phyloP scores from a whole-genome alignment of 2,888 invertebrate genomes.

The Oegoconia quadripuncta region DNA sequence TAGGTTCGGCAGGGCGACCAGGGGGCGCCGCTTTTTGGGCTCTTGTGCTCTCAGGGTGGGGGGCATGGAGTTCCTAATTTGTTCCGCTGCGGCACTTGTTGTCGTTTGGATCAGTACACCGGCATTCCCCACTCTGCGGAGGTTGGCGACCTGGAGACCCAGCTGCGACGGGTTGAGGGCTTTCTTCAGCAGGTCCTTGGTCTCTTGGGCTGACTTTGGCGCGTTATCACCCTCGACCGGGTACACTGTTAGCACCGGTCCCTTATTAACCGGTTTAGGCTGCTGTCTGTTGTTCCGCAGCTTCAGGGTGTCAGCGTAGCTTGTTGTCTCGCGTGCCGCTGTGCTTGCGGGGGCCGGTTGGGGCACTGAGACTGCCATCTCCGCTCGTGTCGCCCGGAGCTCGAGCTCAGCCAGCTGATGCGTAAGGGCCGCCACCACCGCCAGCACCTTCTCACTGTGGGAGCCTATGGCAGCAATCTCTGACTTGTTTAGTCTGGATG shows the following conservation, averaged over 20 bases:
- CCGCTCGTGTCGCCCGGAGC: no score
- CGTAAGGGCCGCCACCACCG: not conserved
- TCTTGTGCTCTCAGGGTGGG: constrained; percentile 1
- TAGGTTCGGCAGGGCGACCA: not conserved
- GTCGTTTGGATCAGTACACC: constrained; percentile 17
- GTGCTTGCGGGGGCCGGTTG: no score
- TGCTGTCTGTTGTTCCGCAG: constrained; percentile 66
- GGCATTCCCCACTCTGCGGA: constrained; percentile 13
- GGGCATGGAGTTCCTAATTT: not conserved
- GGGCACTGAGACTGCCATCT: no score
- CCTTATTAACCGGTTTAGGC: not conserved
- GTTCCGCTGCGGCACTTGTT: not conserved
- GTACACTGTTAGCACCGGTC: not conserved
- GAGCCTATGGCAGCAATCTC: not conserved
- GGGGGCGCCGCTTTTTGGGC: constrained; percentile 4
- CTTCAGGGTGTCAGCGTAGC: not conserved
- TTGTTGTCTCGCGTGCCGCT: no score
- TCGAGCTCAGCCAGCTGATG: not conserved
- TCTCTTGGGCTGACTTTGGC: constrained; percentile 25
- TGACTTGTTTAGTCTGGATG: not conserved
- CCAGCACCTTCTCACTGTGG: not conserved
- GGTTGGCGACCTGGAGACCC: not conserved
- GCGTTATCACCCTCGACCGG: not conserved
- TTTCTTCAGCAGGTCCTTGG: constrained; percentile 1
- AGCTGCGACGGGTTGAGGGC: not conserved